Conservation (phyloP, 2,113 vertebrate species). For the Barbus barbus region DNA sequence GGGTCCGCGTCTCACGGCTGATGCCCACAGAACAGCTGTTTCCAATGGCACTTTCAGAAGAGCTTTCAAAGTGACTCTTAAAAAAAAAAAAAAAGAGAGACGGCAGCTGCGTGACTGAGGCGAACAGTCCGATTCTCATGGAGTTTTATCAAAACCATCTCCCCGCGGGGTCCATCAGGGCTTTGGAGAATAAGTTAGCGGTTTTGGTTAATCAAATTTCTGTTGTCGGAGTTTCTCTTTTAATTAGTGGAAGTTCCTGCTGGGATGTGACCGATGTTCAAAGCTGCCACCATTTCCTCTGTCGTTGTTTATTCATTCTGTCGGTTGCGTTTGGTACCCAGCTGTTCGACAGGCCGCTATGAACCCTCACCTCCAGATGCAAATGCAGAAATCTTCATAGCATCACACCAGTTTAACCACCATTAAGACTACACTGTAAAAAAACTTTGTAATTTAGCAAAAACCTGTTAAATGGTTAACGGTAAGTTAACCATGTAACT, state of each 20-base stretch:
- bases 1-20: constrained; percentile 55
- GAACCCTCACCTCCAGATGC: constrained; percentile 4
- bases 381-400: not conserved
- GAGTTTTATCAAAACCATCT: constrained; percentile 54
- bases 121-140: constrained; percentile 55
- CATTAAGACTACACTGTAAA: too few species aligned
- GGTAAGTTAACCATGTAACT: too few species aligned
- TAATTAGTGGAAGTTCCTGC: constrained; percentile 67
- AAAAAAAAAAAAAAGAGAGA: constrained; percentile 54
- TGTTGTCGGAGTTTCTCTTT: constrained; percentile 64
- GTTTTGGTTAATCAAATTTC: constrained; percentile 66
- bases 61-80: constrained; percentile 69
- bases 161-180: constrained; percentile 46
- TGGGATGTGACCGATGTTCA: constrained; percentile 52
- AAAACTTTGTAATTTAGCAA: too few species aligned
- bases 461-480: too few species aligned
- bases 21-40: constrained; percentile 70
- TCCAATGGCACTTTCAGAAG: constrained; percentile 68
- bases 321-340: not conserved
- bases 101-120: constrained; percentile 65
- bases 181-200: constrained; percentile 63
- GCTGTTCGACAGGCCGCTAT: not conserved
- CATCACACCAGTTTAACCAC: not conserved
- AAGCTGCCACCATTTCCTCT: constrained; percentile 14
- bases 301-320: constrained; percentile 40